Evolutionary conservation across 2,888 invertebrate genomes (phyloP).

Genomic region (Sycophila texana): DNA sequence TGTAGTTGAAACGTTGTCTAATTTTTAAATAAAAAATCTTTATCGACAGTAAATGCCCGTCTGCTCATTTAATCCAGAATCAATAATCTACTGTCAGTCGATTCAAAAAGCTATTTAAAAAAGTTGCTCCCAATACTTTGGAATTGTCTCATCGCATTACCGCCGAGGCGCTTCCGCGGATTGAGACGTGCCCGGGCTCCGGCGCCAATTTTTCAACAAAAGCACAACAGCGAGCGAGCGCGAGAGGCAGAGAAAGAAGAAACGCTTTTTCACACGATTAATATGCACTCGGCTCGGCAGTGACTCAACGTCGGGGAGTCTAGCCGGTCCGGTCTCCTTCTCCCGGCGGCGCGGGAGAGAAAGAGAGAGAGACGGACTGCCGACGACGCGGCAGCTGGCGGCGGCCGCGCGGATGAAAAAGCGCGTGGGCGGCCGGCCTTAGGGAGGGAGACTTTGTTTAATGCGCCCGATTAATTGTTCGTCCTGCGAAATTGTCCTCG

Average conservation of each 20-base stretch:
- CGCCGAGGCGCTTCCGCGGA: too few relatives aligned
- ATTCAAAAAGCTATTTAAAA: too few relatives aligned
- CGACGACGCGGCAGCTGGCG: too few relatives aligned
- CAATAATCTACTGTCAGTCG: too few relatives aligned
- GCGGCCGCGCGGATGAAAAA: constrained; percentile 1
- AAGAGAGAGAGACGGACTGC: neutral
- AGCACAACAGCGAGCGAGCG: too few relatives aligned
- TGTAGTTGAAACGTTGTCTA: too few relatives aligned
- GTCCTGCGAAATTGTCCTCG: constrained; percentile 33
- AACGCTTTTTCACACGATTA: constrained; percentile 61
- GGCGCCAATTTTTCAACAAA: neutral
- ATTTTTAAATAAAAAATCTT: too few relatives aligned
- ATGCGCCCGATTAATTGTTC: constrained; percentile 41
- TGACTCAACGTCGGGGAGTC: constrained; percentile 57
- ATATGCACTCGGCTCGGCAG: constrained; percentile 55
- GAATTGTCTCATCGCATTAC: too few relatives aligned
- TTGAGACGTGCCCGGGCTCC: neutral
- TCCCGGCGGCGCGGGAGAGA: constrained; percentile 22
- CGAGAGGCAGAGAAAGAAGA: neutral
- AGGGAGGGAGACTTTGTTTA: constrained; percentile 9
- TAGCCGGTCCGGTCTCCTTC: constrained; percentile 52
- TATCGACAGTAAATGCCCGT: too few relatives aligned
- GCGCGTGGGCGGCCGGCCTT: neutral
- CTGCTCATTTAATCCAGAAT: too few relatives aligned
- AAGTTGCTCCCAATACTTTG: too few relatives aligned